A percentile compares a stretch with the other conserved stretches of the same genome.
phyloP scores from a whole-genome alignment of 2,888 invertebrate species.

The Eumerus sabulonum region DNA sequence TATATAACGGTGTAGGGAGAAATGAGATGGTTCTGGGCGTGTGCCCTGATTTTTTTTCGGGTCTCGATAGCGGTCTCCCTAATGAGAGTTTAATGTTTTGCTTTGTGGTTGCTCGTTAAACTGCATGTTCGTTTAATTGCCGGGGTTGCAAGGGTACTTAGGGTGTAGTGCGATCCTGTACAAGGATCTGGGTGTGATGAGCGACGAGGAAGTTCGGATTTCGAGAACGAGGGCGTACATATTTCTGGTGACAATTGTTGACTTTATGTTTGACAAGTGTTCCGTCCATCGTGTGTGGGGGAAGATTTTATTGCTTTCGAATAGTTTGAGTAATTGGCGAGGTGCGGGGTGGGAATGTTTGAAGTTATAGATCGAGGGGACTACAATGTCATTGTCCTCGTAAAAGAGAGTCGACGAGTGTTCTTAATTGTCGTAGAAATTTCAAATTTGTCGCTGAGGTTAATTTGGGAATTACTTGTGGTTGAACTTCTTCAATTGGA shows the following conservation, averaged over 20 bases:
- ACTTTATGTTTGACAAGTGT: conserved; percentile 2
- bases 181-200: not conserved
- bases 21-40: conserved; percentile 33
- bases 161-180: not conserved
- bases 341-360: not conserved
- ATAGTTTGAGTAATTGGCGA: not conserved
- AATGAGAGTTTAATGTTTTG: conserved; percentile 46
- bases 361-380: not conserved
- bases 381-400: not conserved
- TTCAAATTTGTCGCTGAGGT: too few relatives aligned
- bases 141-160: conserved; percentile 16
- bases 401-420: too few relatives aligned
- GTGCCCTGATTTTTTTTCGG: conserved; percentile 55
- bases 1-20: conserved; percentile 57
- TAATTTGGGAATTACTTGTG: too few relatives aligned
- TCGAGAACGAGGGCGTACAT: not conserved
- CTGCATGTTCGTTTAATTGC: conserved; percentile 64
- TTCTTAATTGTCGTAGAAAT: too few relatives aligned
- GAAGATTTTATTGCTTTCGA: not conserved
- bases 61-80: conserved; percentile 16
- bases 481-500: too few relatives aligned
- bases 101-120: conserved; percentile 66
- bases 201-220: conserved; percentile 5
- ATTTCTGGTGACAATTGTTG: conserved; percentile 8
- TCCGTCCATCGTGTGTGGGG: not conserved